Base-by-base conservation (phyloP, 2,888 invertebrate species). In the Drosophila colorata region DNA sequence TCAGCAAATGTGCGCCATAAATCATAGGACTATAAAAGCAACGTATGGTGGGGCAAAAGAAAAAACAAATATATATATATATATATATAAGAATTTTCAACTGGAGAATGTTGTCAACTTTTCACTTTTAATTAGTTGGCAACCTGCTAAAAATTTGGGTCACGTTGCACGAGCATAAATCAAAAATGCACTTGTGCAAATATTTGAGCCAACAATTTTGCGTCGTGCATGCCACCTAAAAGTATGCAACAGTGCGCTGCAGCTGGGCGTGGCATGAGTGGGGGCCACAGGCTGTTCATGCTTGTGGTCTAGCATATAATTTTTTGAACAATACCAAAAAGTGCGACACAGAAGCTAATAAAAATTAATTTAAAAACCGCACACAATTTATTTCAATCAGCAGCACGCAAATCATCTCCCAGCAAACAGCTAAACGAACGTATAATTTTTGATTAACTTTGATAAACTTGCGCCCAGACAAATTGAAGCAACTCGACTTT, bases 71-170 rank as follows among this genome's bases (percentile, higher is more conserved):
- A 48, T 66, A 71, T 57, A 68, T n/a, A 13, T 44, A 52, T 20
- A 63, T 33, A 55, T 28, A 16, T 18, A 47, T 33, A 31, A 46
- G 60, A 67, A 68, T 55, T 61, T 70, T 66, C 3, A 68, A 63
- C 82, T 69, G 63, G 69, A 81, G 72, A 84, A 84, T 84, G 78
- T 80, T 86, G 86, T 84, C 83, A 87, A 87, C 81, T 87, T 84
- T 87, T 81, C 85, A 75, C 87, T 84, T 84, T 84, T 84, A 84
- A 84, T 84, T 84, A 84, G 84, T 87, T 87, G 67, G 61, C 46
- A 72, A 69, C 69, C 67, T 65, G 55, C 47, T 33, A 61, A 69
- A 66, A 69, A 85, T 87, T 77, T 87, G 73, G 84, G 84, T 87
- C 87, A 84, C 58, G 72, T 46, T 67, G 56, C 59, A 48, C 37